Base-by-base conservation (phyloP, 53 echinoderm and acorn worm genomes). In the Holothuria leucospilota region DNA sequence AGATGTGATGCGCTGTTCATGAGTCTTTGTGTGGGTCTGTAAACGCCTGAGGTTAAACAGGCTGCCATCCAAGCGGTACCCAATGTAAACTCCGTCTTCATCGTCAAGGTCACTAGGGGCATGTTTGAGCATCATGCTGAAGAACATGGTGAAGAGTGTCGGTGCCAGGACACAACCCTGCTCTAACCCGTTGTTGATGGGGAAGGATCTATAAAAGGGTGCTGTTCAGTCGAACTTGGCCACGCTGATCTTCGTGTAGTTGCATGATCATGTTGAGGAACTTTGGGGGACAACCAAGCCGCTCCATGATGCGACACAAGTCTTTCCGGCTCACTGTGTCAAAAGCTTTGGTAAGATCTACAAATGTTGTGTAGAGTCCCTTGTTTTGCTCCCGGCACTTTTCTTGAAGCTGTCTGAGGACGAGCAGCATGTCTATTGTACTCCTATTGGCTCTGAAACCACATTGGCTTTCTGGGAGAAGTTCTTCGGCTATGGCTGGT, bases 131-230 rank as follows among this genome's bases (percentile, higher is more conserved):
- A 88, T 29, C 82, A 88, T 52, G 62, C 60, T 60, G 71, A 73
- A 86, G 51, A 77, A 77, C 23, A 77, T 61, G 34, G 16, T 40
- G 49, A 86, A 86, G 26, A 80, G 80, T 25, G 77, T 84, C 74
- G 91, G 84, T 27, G 93, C 87, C 18, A 90, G 93, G 29, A 90
- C 88, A 81, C 89, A 92, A 9, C 93, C 87, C 58, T 93, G 93
- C 73, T 93, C 90, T 56, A 87, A 87, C 5, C 90, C 90, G 69
- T 77, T 86, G 29, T 29, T 78, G 49, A 90, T 90, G 21, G 59
- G 60, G 63, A 91, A 91, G 52, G 74, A 28, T 66, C 51, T 51
- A 84, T 7, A 85, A 71, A 60, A 20, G 60, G 28, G 28, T 9
- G 28, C 64, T 64, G 64, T 64, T 27, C 5, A 5, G 64, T 64